These are phyloP conservation scores for Stegostoma tigrinum DNA, from an alignment of 2,113 vertebrate genomes.

Conservation along the genomic window DNA sequence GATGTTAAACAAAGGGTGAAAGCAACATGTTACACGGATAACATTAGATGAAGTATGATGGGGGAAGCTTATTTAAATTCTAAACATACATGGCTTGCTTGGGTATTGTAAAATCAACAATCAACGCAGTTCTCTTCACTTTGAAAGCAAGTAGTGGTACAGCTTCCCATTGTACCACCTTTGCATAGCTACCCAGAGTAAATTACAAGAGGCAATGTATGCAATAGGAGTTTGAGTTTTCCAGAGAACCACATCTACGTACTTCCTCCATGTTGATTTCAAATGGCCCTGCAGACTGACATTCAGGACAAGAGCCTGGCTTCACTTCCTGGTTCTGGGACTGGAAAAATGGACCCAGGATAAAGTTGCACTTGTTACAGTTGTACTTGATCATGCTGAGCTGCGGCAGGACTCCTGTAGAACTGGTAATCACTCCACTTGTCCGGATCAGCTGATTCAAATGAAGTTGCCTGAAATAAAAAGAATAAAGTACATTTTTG, in stretches of 20 bases:
- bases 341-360: slow-evolving; percentile 90
- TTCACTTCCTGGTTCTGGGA: slow-evolving; percentile 98
- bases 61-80: neutral
- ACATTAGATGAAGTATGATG: neutral
- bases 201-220: neutral
- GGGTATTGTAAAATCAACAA: neutral
- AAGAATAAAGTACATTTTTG: neutral
- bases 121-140: neutral
- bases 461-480: slow-evolving; percentile 75
- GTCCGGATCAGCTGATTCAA: slow-evolving; percentile 96
- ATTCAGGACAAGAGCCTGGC: slow-evolving; percentile 91
- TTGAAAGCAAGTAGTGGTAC: neutral
- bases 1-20: neutral
- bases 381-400: slow-evolving; percentile 96
- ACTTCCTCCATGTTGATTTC: slow-evolving; percentile 99
- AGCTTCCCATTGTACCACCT: neutral
- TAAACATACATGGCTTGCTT: neutral
- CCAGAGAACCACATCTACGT: slow-evolving; percentile 39
- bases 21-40: neutral
- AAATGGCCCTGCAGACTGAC: slow-evolving; percentile 86
- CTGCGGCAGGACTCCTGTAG: slow-evolving; percentile 89
- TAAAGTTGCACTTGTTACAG: slow-evolving; percentile 89
- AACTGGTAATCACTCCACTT: slow-evolving; percentile 89
- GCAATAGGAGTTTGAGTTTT: neutral
- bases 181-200: too few species aligned